A percentile compares a stretch with the other conserved stretches of the same genome.
phyloP scores from a whole-genome alignment of 2,888 invertebrate species.

The Acrobeloides nanus region DNA sequence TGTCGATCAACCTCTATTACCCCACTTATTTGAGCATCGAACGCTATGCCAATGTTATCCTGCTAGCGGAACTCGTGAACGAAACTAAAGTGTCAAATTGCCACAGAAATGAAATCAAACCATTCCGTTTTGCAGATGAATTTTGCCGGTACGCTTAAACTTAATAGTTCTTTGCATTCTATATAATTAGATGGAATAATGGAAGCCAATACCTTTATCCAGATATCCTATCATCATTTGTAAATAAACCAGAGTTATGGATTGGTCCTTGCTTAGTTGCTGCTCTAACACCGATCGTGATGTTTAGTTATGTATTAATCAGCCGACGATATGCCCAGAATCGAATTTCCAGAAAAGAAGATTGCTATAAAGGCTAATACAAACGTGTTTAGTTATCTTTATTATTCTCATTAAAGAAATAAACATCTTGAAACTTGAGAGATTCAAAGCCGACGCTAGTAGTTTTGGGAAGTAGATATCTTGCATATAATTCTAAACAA shows the following conservation, averaged over 20 bases:
- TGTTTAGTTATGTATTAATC: no score
- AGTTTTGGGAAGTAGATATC: slow-evolving; percentile 76
- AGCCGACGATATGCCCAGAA: no score
- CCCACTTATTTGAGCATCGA: slow-evolving; percentile 9
- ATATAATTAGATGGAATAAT: background rate
- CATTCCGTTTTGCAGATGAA: slow-evolving; percentile 9
- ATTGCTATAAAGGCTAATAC: no score
- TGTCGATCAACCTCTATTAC: slow-evolving; percentile 11
- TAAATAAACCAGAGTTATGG: background rate
- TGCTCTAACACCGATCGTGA: background rate
- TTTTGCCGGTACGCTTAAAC: slow-evolving; percentile 19
- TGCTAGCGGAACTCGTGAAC: slow-evolving; percentile 14
- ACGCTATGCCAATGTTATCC: slow-evolving; percentile 11
- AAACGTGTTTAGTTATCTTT: no score
- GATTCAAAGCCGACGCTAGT: slow-evolving; percentile 82
- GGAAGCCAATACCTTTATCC: background rate
- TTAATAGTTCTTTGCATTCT: no score
- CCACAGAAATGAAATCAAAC: slow-evolving; percentile 10
- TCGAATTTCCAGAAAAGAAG: slow-evolving; percentile 3
- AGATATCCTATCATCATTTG: background rate
- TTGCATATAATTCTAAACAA: slow-evolving; percentile 78
- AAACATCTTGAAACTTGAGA: slow-evolving; percentile 55
- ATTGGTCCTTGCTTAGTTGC: no score
- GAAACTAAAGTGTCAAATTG: slow-evolving; percentile 11
- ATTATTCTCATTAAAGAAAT: slow-evolving; percentile 15